Percentiles rank a stretch among this genome's conserved stretches.
Evolutionary conservation across 2,113 vertebrate species (phyloP).

Genomic region (Malurus cyaneus): DNA sequence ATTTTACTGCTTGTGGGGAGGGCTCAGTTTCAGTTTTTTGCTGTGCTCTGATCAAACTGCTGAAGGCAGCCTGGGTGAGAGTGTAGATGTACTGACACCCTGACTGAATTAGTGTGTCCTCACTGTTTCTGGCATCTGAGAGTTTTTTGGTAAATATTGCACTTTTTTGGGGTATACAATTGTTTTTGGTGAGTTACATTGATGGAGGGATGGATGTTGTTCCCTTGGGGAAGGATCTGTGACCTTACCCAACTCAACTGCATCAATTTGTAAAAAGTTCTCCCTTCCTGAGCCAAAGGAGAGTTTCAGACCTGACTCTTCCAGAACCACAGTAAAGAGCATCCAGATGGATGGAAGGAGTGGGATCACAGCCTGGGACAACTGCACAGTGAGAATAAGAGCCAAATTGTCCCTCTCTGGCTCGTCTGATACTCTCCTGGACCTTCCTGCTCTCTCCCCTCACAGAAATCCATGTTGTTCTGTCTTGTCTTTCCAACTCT

Average conservation of each 20-base stretch:
- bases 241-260: not conserved
- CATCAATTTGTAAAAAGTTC: not conserved
- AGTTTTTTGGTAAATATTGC: not conserved
- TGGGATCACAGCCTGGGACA: not conserved
- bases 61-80: not conserved
- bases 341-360: not conserved
- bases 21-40: not conserved
- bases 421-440: not conserved
- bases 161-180: not conserved
- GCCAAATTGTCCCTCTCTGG: not conserved
- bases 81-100: not conserved
- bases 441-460: not conserved
- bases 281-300: not conserved
- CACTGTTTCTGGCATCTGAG: not conserved
- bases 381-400: not conserved
- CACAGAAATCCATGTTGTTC: not conserved
- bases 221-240: not conserved
- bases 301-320: not conserved
- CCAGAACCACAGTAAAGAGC: not conserved
- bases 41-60: not conserved
- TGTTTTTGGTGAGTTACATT: fast-evolving
- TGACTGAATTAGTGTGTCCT: not conserved
- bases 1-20: not conserved
- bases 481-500: not conserved
- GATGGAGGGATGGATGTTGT: not conserved